phyloP scores from a whole-genome alignment of 2,888 invertebrate genomes.

The Erebia ligea region DNA sequence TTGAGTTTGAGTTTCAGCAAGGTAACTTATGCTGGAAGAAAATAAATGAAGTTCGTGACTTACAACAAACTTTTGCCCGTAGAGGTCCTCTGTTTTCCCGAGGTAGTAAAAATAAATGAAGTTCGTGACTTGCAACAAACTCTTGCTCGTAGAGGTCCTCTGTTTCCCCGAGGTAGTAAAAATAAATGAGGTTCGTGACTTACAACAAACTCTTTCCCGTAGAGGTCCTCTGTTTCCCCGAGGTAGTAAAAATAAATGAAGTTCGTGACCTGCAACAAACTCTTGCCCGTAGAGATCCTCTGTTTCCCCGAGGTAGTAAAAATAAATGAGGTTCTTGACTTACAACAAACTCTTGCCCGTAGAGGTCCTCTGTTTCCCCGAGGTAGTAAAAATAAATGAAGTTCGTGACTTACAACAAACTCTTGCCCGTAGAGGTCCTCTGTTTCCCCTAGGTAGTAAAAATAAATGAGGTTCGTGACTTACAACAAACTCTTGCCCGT shows the following conservation, averaged over 20 bases:
- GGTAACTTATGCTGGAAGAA: too few relatives aligned
- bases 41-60: not conserved
- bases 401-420: not conserved
- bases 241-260: conserved; percentile 41
- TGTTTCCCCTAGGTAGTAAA: conserved; percentile 43
- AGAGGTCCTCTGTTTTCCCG: conserved; percentile 31
- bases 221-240: conserved; percentile 31
- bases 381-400: conserved; percentile 41
- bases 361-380: conserved; percentile 31
- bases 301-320: conserved; percentile 43
- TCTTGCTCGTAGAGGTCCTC: conserved; percentile 34
- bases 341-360: conserved; percentile 28
- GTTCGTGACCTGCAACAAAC: not conserved
- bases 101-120: conserved; percentile 41
- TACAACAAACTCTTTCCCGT: conserved; percentile 28
- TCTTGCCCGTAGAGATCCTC: conserved; percentile 34
- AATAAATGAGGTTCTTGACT: not conserved
- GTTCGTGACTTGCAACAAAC: not conserved
- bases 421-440: conserved; percentile 34
- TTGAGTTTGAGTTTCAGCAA: too few relatives aligned
- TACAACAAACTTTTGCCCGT: conserved; percentile 28
- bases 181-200: not conserved
- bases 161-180: conserved; percentile 43
- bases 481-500: conserved; percentile 28
- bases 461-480: not conserved